These are phyloP conservation scores for Neodontobutis hainanensis DNA, from an alignment of 2,113 vertebrate genomes.

Conservation along the genomic window DNA sequence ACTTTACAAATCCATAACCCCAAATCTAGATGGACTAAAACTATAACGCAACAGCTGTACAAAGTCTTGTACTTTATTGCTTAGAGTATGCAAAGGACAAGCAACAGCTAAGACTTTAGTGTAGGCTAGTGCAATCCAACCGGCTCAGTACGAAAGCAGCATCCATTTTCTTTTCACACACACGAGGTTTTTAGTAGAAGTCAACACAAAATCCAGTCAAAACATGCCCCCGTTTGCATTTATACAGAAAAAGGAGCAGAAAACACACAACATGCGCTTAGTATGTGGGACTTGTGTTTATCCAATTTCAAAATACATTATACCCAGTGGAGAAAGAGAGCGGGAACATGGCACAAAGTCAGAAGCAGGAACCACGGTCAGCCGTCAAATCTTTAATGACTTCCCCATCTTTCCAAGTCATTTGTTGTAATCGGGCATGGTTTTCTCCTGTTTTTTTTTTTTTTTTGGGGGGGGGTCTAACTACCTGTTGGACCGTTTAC, in stretches of 20 bases:
- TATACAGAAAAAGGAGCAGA: background rate
- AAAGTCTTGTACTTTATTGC: slow-evolving; percentile 54
- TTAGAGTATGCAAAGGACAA: slow-evolving; percentile 46
- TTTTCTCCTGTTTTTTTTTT: slow-evolving; percentile 8
- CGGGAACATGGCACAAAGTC: slow-evolving; percentile 21
- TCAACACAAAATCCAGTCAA: background rate
- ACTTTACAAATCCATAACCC: background rate
- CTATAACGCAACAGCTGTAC: slow-evolving; percentile 25
- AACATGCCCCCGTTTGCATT: background rate
- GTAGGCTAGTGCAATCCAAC: too few species aligned
- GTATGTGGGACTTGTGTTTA: background rate
- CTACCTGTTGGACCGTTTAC: slow-evolving; percentile 61
- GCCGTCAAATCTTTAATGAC: background rate
- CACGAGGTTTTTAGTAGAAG: background rate
- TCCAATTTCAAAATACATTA: slow-evolving; percentile 7
- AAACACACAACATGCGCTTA: background rate
- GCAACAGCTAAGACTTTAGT: slow-evolving; percentile 22
- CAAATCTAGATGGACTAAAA: background rate
- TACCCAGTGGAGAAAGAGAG: slow-evolving; percentile 5
- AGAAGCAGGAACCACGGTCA: slow-evolving; percentile 1
- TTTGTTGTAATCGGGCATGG: background rate
- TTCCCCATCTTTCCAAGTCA: background rate
- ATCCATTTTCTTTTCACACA: background rate
- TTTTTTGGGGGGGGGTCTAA: background rate
- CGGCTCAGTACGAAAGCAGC: background rate